Base-by-base conservation (phyloP, 1,140 invertebrate genomes). In the Drosophila subobscura region DNA sequence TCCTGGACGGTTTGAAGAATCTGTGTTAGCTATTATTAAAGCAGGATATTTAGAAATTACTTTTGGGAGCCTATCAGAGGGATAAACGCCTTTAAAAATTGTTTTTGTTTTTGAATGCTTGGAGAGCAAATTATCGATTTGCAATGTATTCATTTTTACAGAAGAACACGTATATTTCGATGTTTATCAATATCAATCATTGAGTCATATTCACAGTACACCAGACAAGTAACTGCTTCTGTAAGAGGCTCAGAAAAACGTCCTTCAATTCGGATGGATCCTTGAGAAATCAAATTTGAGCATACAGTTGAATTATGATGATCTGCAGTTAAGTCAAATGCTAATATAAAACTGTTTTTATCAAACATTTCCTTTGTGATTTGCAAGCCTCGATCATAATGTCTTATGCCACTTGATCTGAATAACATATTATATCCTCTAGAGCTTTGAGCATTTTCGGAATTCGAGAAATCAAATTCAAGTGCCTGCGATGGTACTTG, bases 211-310 rank as follows among this genome's bases (percentile, higher is more conserved):
- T 42, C 41, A 42, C 41, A 42, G 14, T 42, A 42, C 4, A 42
- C 41, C 41, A 44, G 1, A 44, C 14, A 44, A 44, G 14, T 16
- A 6, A 16, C 41, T 7, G 41, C 14, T 44, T 16, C 14, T 0
- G 14, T 16, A 14, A 44, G 41, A 16, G 14, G 14, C 2, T 12
- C 33, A 1, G 1, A 37, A 37, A 37, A 37, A 1, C 3, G 33
- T 37, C 33, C 12, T 23, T 47, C 8, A 5, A 47, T 37, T 23
- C 51, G 2, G 20, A 41, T 25, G 6, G 23, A 27, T 10, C 53
- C 40, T 55, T 55, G 40, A 8, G 53, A 27, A 10, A 44, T 37
- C 12, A 52, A 52, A 40, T 40, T 40, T 10, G 16, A 52, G 10
- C 50, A 52, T 3, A 25, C 5, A 29, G 54, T 16, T 2, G 41